phyloP scores from a whole-genome alignment of 2,113 vertebrate genomes.

The Prietella phreatophila region DNA sequence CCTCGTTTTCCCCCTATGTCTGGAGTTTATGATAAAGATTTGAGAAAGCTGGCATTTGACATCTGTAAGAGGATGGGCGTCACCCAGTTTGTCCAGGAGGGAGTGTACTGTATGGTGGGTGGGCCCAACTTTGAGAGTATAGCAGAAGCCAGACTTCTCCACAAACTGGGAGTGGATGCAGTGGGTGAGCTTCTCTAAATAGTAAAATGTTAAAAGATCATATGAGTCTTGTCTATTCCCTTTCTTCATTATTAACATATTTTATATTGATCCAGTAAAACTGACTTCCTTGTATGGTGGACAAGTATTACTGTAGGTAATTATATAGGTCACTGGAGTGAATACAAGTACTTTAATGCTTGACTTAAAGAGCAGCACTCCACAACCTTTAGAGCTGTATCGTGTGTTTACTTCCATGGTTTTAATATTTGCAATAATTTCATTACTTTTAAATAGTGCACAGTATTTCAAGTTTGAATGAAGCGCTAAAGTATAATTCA shows the following conservation, averaged over 20 bases:
- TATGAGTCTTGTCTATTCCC: neutral
- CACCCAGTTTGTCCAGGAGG: conserved; percentile 66
- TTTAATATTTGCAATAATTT: neutral
- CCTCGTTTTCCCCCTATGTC: conserved; percentile 79
- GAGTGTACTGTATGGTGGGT: conserved; percentile 79
- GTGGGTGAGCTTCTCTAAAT: conserved; percentile 68
- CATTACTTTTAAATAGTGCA: neutral
- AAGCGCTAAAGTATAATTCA: neutral
- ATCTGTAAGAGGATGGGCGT: conserved; percentile 69
- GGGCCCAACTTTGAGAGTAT: conserved; percentile 79
- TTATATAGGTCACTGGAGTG: neutral
- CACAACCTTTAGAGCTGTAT: neutral
- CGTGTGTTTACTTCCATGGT: neutral
- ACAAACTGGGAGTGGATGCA: conserved; percentile 75
- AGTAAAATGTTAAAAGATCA: neutral
- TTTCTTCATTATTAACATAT: neutral
- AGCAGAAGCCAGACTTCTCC: conserved; percentile 74
- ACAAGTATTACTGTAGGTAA: neutral
- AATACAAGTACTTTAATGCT: neutral
- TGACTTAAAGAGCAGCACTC: neutral
- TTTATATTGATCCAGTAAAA: neutral
- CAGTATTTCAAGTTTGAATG: neutral
- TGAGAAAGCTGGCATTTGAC: conserved; percentile 67
- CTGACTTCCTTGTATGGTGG: neutral
- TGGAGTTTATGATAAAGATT: conserved; percentile 72